A percentile compares a stretch with the other conserved stretches of the same genome.
These are phyloP conservation scores for Mesembrinibis cayennensis DNA, from an alignment of 2,113 vertebrate genomes.

Conservation along the genomic window DNA sequence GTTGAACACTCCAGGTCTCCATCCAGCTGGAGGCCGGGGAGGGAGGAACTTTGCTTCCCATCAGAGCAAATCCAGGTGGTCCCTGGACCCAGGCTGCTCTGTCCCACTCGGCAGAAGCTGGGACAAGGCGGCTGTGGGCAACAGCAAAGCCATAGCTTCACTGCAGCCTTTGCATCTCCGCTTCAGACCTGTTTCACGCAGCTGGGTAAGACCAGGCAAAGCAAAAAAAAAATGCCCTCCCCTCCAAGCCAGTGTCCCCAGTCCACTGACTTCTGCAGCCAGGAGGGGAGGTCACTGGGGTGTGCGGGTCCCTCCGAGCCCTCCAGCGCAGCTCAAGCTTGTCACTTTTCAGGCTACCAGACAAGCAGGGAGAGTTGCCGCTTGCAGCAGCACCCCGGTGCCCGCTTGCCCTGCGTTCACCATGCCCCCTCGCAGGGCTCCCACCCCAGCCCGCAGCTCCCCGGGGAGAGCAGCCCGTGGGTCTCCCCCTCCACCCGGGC, in stretches of 20 bases:
- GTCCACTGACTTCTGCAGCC: not conserved
- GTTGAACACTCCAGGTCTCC: not conserved
- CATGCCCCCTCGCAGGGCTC: not conserved
- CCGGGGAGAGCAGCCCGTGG: not conserved
- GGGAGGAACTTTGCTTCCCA: not conserved
- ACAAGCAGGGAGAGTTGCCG: not conserved
- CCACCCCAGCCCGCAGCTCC: not conserved
- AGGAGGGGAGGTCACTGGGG: not conserved
- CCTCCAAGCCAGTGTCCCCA: fast-evolving
- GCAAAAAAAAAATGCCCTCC: not conserved
- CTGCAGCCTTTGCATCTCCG: not conserved
- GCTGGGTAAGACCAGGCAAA: not conserved
- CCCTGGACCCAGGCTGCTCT: not conserved
- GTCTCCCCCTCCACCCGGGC: not conserved
- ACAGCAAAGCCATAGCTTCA: not conserved
- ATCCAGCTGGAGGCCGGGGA: not conserved
- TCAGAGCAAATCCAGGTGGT: not conserved
- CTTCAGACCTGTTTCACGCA: not conserved
- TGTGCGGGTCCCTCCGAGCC: not conserved
- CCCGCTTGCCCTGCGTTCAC: not conserved
- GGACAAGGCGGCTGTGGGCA: not conserved
- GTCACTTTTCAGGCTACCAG: not conserved
- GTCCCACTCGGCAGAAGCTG: not conserved
- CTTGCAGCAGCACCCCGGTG: fast-evolving
- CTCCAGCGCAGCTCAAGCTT: not conserved